These are phyloP conservation scores for Dromiciops gliroides DNA, from an alignment of 2,113 vertebrate genomes.

Conservation along the genomic window DNA sequence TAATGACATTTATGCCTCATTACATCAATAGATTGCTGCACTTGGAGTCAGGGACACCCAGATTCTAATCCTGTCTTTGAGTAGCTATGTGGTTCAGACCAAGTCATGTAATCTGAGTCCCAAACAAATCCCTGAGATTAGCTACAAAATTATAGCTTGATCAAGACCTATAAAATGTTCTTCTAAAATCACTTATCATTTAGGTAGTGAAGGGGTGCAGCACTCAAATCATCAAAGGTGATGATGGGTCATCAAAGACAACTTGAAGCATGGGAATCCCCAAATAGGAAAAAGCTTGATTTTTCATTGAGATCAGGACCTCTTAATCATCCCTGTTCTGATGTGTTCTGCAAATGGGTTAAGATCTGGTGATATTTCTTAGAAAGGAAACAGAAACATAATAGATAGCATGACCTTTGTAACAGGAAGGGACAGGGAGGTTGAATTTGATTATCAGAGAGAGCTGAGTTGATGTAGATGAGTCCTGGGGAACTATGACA, in stretches of 20 bases:
- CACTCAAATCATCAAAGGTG: neutral
- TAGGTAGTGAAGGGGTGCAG: too few species aligned
- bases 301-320: neutral
- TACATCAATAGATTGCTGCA: neutral
- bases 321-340: slow-evolving; percentile 16
- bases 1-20: neutral
- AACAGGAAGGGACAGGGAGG: slow-evolving; percentile 65
- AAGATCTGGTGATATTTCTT: slow-evolving; percentile 25
- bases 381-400: slow-evolving; percentile 56
- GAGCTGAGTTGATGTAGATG: slow-evolving; percentile 62
- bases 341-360: slow-evolving; percentile 14
- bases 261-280: neutral
- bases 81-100: neutral
- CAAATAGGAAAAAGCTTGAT: neutral
- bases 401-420: slow-evolving; percentile 37
- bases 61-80: neutral
- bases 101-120: neutral
- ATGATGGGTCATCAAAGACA: neutral
- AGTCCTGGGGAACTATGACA: slow-evolving; percentile 18
- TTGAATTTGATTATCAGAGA: slow-evolving; percentile 37
- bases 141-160: neutral
- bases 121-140: neutral
- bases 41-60: neutral
- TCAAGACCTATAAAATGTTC: neutral
- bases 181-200: neutral